Conservation (phyloP, 2,888 invertebrate genomes). For the Aleiodes leptofemur region DNA sequence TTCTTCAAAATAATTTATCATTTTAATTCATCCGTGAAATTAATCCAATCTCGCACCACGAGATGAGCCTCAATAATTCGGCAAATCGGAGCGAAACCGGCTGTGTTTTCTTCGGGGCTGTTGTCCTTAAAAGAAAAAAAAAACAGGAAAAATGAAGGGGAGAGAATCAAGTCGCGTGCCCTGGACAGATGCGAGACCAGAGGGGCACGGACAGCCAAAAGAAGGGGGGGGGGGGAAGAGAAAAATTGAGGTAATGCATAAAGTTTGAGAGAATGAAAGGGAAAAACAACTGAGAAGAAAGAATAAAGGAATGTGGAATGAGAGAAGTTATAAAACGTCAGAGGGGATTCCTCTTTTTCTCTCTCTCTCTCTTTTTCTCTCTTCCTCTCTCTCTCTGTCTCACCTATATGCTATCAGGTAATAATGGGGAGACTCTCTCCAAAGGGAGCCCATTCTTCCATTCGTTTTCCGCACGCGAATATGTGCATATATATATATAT, state of each 20-base stretch:
- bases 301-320: constrained; percentile 44
- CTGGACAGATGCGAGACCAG: constrained; percentile 64
- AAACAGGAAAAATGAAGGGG: constrained; percentile 13
- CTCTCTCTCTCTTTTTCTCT: no score
- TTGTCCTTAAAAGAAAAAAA: constrained; percentile 29
- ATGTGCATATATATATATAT: no score
- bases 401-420: constrained; percentile 59
- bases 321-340: constrained; percentile 45
- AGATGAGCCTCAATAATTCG: constrained; percentile 6
- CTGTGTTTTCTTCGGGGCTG: constrained; percentile 43
- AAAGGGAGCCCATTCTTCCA: constrained; percentile 52
- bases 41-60: neutral
- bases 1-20: neutral
- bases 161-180: constrained; percentile 62
- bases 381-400: neutral
- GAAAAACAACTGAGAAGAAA: constrained; percentile 42
- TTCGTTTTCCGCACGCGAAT: constrained; percentile 42
- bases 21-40: neutral
- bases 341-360: constrained; percentile 50
- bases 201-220: constrained; percentile 38
- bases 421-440: constrained; percentile 60
- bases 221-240: constrained; percentile 26
- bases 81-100: constrained; percentile 30
- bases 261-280: constrained; percentile 39
- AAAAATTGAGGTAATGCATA: constrained; percentile 4